Conservation (phyloP, 2,113 vertebrate genomes). For the Malurus cyaneus region DNA sequence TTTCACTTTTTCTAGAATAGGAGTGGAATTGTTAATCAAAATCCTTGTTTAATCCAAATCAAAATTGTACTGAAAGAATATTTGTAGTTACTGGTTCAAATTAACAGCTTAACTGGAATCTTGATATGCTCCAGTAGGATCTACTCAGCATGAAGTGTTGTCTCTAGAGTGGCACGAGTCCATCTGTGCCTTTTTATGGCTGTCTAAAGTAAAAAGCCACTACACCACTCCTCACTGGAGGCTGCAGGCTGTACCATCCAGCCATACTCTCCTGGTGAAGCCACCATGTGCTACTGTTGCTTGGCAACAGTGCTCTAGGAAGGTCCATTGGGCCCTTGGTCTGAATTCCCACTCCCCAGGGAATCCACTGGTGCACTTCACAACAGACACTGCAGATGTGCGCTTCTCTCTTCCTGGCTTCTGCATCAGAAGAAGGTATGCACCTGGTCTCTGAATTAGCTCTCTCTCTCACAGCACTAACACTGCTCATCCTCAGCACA, state of each 20-base stretch:
- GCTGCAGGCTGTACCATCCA: not conserved
- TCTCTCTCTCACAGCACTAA: not conserved
- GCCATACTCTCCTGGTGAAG: not conserved
- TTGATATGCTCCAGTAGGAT: not conserved
- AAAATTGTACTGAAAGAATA: not conserved
- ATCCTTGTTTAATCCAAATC: not conserved
- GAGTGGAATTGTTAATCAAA: not conserved
- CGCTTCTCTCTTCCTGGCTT: not conserved
- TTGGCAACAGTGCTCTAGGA: not conserved
- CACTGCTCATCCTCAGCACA: not conserved
- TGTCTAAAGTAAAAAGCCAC: not conserved
- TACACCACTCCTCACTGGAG: not conserved
- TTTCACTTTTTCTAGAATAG: not conserved
- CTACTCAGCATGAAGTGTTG: not conserved
- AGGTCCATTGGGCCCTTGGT: not conserved
- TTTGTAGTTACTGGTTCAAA: not conserved
- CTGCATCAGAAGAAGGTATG: not conserved
- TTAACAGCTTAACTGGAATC: not conserved
- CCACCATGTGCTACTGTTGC: not conserved
- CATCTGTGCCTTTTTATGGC: not conserved
- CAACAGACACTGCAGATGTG: not conserved
- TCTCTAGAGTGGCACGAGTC: not conserved
- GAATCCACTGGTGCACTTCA: not conserved
- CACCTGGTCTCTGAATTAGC: not conserved
- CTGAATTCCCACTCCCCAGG: not conserved